Base-by-base conservation (phyloP, 2,113 vertebrate genomes). In the Platichthys stellatus region DNA sequence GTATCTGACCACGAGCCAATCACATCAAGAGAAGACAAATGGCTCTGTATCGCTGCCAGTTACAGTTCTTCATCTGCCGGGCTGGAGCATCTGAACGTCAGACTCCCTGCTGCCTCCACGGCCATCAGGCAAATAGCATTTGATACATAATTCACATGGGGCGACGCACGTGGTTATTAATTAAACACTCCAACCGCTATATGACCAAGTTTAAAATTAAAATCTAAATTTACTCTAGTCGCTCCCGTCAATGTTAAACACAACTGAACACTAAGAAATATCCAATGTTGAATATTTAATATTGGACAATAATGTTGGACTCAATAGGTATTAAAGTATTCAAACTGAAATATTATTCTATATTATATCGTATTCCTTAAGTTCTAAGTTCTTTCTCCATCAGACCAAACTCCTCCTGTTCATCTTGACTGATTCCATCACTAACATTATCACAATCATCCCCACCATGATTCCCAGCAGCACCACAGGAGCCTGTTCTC, bases 141-240 rank as follows among this genome's bases (percentile, higher is more conserved):
- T 63, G 69, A 83, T 69, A 67, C 24, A 14, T 38, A n/a, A 60
- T 40, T 74, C 74, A 61, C 47, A 23, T 31, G 65, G 66, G 73
- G 63, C 15, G 67, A 59, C 18, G 66, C 43, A 60, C n/a, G 24
- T 35, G 3, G 31, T 63, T 43, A 72, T 75, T 79, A 70, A 86
- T 80, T 75, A 72, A 38, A 66, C 40, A 66, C 66, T 18, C 0
- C 4, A 74, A 17, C 38, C 54, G 40, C 21, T 20, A 1, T 15
- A 24, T 23, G 24, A 74, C 35, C 62, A 68, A 61, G 45, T 60
- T 73, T 35, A 35, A 60, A 31, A 65, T 69, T 3, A 8, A 57
- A 77, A 63, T 49, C 35, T 72, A 38, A 78, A 73, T 67, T 31
- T 28, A 5, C 62, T 66, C 18, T 45, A 23, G 12, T 47, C 51